Conservation (phyloP, 2,113 vertebrate genomes). For the Tyrannus savana region DNA sequence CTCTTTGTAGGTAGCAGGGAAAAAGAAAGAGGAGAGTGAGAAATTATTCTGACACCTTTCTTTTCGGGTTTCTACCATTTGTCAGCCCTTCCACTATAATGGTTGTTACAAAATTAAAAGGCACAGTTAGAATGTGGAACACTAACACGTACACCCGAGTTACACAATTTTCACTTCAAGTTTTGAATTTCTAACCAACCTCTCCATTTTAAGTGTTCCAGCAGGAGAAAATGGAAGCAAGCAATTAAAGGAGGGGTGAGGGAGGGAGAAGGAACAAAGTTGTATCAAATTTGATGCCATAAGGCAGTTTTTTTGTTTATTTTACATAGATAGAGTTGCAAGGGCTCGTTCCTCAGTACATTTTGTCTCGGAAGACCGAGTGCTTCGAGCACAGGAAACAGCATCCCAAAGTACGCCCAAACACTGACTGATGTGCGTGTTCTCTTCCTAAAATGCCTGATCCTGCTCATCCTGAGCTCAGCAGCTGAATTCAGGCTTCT, state of each 20-base stretch:
- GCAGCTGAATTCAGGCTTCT: background rate
- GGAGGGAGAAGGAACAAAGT: background rate
- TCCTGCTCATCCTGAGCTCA: background rate
- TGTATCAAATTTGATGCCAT: background rate
- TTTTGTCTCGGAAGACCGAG: slow-evolving; percentile 7
- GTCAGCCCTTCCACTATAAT: background rate
- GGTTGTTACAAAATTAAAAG: background rate
- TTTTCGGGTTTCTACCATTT: background rate
- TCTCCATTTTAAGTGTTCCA: background rate
- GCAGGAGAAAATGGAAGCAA: background rate
- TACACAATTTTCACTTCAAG: background rate
- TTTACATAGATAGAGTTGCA: background rate
- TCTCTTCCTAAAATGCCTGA: background rate
- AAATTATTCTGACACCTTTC: background rate
- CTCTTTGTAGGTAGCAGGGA: background rate
- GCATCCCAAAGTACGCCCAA: background rate
- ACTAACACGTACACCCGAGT: background rate
- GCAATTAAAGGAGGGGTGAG: background rate
- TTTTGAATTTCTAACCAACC: background rate
- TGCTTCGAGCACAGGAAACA: background rate
- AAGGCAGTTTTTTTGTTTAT: background rate
- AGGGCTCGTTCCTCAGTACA: background rate
- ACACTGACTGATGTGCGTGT: background rate
- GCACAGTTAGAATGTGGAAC: background rate
- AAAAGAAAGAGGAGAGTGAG: background rate